Conservation (phyloP, 2,888 invertebrate genomes). For the Drosophila gaucha region DNA sequence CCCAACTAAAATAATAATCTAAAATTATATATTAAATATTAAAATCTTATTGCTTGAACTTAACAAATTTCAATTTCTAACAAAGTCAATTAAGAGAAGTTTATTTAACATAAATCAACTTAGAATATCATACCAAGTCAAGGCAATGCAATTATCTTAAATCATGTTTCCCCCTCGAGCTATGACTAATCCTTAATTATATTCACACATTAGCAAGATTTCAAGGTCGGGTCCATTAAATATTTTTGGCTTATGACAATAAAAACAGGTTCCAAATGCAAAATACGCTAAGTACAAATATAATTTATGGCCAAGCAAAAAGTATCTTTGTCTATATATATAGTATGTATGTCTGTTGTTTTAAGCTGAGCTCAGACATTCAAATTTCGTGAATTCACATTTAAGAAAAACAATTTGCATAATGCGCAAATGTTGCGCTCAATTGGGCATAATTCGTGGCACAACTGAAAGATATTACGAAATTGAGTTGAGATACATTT, state of each 20-base stretch:
- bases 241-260: neutral
- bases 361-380: constrained; percentile 44
- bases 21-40: no score
- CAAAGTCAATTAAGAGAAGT: no score
- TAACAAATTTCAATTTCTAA: no score
- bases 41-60: no score
- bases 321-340: neutral
- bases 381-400: constrained; percentile 10
- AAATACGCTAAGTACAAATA: constrained; percentile 24
- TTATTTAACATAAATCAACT: no score
- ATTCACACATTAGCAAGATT: constrained; percentile 13
- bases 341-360: neutral
- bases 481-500: constrained; percentile 24
- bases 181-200: constrained; percentile 34
- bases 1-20: no score
- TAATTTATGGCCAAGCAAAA: constrained; percentile 24
- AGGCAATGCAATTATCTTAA: constrained; percentile 1
- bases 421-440: constrained; percentile 34
- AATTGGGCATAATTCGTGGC: constrained; percentile 34
- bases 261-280: constrained; percentile 30
- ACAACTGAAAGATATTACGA: constrained; percentile 40
- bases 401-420: constrained; percentile 47
- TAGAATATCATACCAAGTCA: neutral
- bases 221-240: constrained; percentile 33
- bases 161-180: neutral